phyloP scores from a whole-genome alignment of 2,797 vertebrate species.

The Tolypeutes matacus region DNA sequence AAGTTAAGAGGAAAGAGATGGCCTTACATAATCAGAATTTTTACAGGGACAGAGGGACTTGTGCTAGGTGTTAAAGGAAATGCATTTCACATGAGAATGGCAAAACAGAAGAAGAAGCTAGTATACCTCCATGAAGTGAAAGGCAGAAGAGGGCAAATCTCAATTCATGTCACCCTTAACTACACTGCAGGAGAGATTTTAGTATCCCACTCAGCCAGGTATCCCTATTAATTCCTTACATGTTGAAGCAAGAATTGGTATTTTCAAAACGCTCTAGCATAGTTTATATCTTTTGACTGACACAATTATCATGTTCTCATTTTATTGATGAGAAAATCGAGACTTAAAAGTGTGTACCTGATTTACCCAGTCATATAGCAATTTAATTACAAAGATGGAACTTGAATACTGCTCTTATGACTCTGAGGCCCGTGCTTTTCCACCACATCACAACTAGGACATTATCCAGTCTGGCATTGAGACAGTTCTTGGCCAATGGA shows the following conservation, averaged over 20 bases:
- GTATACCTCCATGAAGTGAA: not conserved
- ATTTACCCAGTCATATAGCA: not conserved
- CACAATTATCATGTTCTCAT: not conserved
- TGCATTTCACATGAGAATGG: not conserved
- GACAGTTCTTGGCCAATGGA: not conserved
- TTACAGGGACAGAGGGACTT: not conserved
- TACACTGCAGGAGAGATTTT: not conserved
- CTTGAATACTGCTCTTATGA: not conserved
- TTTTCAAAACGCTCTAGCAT: not conserved
- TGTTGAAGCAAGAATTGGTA: constrained; percentile 3
- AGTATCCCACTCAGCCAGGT: not conserved
- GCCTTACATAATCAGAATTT: not conserved
- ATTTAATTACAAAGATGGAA: not conserved
- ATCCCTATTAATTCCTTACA: not conserved
- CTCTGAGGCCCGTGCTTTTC: not conserved
- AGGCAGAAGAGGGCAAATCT: not conserved
- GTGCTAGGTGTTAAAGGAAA: not conserved
- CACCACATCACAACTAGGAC: not conserved
- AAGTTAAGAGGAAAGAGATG: not conserved
- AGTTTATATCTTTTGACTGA: not conserved
- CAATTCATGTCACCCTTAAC: not conserved
- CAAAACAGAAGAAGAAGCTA: not conserved
- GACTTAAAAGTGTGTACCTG: not conserved
- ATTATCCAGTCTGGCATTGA: not conserved
- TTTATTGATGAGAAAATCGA: not conserved